phyloP scores from a whole-genome alignment of 1,140 invertebrate species.

The Dryas iulia region DNA sequence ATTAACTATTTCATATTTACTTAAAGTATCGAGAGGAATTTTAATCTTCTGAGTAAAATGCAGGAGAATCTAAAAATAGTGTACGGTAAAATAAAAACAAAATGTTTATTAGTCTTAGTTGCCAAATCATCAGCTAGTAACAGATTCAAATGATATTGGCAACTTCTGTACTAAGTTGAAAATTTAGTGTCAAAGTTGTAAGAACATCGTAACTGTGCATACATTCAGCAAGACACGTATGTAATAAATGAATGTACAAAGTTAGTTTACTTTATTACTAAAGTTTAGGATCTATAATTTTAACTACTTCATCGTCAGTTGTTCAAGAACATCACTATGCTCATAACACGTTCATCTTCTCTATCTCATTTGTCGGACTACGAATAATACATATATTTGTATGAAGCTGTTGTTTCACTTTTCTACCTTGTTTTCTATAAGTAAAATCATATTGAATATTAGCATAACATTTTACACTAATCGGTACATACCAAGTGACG shows the following conservation, averaged over 20 bases:
- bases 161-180: conserved; percentile 45
- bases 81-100: no score
- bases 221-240: conserved; percentile 35
- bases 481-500: no score
- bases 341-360: background rate
- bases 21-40: no score
- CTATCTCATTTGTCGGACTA: background rate
- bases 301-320: background rate
- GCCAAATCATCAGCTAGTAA: conserved; percentile 31
- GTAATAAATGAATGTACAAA: conserved; percentile 34
- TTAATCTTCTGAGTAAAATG: no score
- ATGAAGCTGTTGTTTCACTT: no score
- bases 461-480: no score
- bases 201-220: conserved; percentile 41
- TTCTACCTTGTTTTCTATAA: no score
- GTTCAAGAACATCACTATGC: background rate
- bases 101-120: no score
- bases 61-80: no score
- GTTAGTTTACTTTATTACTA: conserved; percentile 19
- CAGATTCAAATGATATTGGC: conserved; percentile 46
- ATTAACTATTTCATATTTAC: background rate
- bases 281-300: conserved; percentile 1
- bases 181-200: conserved; percentile 54
- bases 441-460: no score
- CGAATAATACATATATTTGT: no score